phyloP scores from a whole-genome alignment of 2,888 invertebrate genomes.

The Rhaphigaster nebulosa region DNA sequence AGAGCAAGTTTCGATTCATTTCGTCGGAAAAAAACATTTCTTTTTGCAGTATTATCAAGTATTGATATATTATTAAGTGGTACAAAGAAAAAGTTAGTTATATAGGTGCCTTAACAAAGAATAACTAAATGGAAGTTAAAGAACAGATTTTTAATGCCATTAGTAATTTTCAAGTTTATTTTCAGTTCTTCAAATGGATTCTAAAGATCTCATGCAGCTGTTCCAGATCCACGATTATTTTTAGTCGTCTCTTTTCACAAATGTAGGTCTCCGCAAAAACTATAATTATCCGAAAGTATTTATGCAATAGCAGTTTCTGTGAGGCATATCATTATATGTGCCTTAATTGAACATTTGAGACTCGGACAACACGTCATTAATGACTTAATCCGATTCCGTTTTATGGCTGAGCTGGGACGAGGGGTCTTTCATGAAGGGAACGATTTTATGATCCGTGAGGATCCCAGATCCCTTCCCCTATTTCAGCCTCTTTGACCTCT shows the following conservation, averaged over 20 bases:
- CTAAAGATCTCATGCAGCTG: neutral
- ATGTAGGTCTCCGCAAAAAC: conserved; percentile 1
- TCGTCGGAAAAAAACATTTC: too few species aligned
- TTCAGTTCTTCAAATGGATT: neutral
- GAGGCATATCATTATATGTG: too few species aligned
- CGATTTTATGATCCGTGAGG: neutral
- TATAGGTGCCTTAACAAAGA: too few species aligned
- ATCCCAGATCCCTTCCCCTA: neutral
- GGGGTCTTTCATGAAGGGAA: neutral
- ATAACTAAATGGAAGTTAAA: too few species aligned
- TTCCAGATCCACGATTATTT: neutral
- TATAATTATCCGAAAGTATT: neutral
- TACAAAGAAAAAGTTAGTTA: too few species aligned
- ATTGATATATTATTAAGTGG: too few species aligned
- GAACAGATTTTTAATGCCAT: neutral
- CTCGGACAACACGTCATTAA: too few species aligned
- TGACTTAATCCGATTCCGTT: neutral
- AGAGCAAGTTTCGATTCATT: too few species aligned
- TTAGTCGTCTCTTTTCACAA: neutral
- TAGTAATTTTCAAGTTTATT: neutral
- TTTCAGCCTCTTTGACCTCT: neutral
- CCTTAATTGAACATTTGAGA: too few species aligned
- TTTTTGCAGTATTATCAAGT: too few species aligned
- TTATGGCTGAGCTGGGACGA: neutral
- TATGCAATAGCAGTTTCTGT: too few species aligned